Conservation (phyloP, 2,888 invertebrate species). For the Athalia circularis region DNA sequence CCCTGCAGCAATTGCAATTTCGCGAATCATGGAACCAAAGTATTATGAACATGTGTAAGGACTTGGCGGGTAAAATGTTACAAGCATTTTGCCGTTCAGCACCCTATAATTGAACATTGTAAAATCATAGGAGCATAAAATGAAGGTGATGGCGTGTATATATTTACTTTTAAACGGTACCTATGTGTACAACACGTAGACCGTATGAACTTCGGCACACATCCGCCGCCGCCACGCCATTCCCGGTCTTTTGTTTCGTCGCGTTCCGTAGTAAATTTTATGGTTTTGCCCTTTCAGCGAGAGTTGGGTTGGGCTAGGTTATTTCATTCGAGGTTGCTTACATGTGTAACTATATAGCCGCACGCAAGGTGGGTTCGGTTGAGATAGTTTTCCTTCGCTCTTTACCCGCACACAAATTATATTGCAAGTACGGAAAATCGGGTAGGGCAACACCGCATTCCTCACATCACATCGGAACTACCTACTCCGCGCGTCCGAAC, state of each 20-base stretch:
- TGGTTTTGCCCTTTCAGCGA: constrained; percentile 19
- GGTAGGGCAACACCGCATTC: too few relatives aligned
- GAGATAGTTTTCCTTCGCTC: too few relatives aligned
- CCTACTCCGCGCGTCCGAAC: too few relatives aligned
- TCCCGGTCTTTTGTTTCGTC: constrained; percentile 10
- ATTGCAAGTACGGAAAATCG: too few relatives aligned
- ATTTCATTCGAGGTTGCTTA: constrained; percentile 5
- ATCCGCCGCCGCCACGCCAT: neutral
- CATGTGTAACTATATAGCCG: too few relatives aligned
- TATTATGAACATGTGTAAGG: neutral
- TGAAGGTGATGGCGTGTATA: neutral
- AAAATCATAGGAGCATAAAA: constrained; percentile 14
- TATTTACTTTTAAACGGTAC: constrained; percentile 15
- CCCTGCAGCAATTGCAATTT: too few relatives aligned
- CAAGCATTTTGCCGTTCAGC: neutral
- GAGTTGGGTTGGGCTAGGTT: constrained; percentile 24
- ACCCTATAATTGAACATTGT: constrained; percentile 1
- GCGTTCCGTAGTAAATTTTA: constrained; percentile 28
- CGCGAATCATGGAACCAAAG: neutral
- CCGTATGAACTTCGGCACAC: constrained; percentile 18
- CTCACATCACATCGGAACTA: too few relatives aligned
- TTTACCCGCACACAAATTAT: too few relatives aligned
- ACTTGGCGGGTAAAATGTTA: neutral
- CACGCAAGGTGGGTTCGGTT: too few relatives aligned
- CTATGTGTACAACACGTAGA: neutral